A percentile compares a stretch with the other conserved stretches of the same genome.
Evolutionary conservation across 2,888 invertebrate species (phyloP).

Genomic region (Brenthis ino): DNA sequence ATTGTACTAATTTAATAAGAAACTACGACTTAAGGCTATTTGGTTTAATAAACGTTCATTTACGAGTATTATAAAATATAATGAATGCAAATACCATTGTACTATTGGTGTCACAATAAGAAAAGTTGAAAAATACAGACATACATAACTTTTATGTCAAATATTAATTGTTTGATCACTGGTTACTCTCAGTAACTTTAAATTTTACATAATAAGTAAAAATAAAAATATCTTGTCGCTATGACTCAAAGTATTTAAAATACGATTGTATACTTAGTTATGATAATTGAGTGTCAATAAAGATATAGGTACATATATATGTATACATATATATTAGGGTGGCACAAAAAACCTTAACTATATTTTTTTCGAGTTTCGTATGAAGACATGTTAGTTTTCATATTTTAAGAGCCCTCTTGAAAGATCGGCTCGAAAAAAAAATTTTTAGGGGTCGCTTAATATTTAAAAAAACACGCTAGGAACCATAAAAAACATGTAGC

Average conservation of each 20-base stretch:
- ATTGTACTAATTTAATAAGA: not conserved
- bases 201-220: conserved; percentile 1
- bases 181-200: not conserved
- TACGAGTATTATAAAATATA: conserved; percentile 19
- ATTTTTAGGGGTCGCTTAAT: no score
- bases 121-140: not conserved
- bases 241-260: not conserved
- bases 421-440: no score
- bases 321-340: no score
- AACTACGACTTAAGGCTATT: not conserved
- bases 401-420: no score
- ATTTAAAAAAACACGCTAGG: no score
- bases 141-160: not conserved
- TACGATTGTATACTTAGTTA: no score
- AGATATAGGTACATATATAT: no score
- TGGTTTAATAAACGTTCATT: conserved; percentile 3
- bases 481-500: no score
- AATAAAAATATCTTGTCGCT: conserved; percentile 4
- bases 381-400: no score
- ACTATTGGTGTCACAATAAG: conserved; percentile 53
- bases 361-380: no score
- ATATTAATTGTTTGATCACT: not conserved
- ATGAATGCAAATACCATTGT: conserved; percentile 63
- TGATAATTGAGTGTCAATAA: no score
- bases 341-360: no score